A percentile compares a stretch with the other conserved stretches of the same genome.
Evolutionary conservation across 2,797 vertebrate species (phyloP).

Genomic region (Gephyroberyx darwinii): DNA sequence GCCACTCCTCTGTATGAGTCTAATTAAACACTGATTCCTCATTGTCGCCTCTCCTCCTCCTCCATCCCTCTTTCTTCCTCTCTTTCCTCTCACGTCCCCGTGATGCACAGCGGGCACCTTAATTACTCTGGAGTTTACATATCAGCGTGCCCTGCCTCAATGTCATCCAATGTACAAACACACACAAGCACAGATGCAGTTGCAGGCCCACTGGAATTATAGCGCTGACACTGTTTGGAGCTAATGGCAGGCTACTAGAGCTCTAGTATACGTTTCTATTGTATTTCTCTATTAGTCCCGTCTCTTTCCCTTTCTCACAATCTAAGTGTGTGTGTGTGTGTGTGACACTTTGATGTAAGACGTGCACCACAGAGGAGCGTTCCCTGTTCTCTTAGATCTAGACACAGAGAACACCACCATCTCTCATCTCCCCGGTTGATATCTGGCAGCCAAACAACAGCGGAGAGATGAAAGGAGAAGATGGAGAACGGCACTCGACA

Average conservation of each 20-base stretch:
- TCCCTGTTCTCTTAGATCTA: conserved; percentile 23
- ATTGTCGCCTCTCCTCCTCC: conserved; percentile 37
- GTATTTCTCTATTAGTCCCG: not conserved
- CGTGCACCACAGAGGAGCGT: conserved; percentile 22
- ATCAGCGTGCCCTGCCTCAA: conserved; percentile 49
- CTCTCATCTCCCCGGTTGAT: conserved; percentile 36
- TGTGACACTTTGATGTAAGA: conserved; percentile 40
- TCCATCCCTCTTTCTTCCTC: conserved; percentile 33
- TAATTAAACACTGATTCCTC: conserved; percentile 74
- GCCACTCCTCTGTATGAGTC: conserved; percentile 60
- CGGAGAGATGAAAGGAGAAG: conserved; percentile 33
- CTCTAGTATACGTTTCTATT: not conserved
- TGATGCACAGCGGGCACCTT: conserved; percentile 67
- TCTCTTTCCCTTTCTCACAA: not conserved
- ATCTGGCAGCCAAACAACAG: conserved; percentile 7
- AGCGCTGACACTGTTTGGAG: not conserved
- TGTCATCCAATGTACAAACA: conserved; percentile 42
- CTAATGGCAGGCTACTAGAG: conserved; percentile 16
- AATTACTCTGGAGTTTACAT: conserved; percentile 68
- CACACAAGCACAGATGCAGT: conserved; percentile 2
- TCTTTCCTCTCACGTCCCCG: conserved; percentile 50
- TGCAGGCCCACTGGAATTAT: not conserved
- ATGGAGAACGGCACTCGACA: conserved; percentile 18
- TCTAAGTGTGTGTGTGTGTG: conserved; percentile 6
- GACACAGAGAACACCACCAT: conserved; percentile 25